Conservation (phyloP, 2,797 vertebrate genomes). For the Falco rusticolus region DNA sequence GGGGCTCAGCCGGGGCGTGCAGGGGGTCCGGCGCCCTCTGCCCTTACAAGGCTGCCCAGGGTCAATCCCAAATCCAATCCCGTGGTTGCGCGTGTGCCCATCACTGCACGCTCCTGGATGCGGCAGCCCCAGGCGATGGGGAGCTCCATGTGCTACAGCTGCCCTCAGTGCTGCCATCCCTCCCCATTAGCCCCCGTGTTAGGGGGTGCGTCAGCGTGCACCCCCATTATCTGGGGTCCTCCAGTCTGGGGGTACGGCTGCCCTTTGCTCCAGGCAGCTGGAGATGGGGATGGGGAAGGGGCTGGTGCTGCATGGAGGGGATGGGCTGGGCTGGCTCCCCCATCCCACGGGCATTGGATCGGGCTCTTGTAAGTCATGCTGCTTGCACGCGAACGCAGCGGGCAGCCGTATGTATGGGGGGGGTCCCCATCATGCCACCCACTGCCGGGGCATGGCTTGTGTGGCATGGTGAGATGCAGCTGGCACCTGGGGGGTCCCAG, state of each 20-base stretch:
- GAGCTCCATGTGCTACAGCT: background rate
- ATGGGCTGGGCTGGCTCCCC: background rate
- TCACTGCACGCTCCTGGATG: background rate
- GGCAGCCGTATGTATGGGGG: background rate
- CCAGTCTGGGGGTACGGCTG: rapidly evolving
- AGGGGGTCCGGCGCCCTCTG: background rate
- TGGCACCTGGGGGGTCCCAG: background rate
- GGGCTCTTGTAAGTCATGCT: background rate
- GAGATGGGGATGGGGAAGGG: background rate
- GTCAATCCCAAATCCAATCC: background rate
- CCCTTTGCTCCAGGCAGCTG: background rate
- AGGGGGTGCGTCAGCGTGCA: background rate
- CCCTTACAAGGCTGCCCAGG: constrained; percentile 60
- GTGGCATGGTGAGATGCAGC: background rate
- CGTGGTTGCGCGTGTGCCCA: background rate
- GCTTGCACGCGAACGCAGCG: background rate
- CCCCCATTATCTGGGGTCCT: background rate
- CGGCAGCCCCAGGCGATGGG: background rate
- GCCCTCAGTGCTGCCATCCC: background rate
- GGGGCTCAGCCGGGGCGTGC: background rate
- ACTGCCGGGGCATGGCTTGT: background rate
- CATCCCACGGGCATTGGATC: rapidly evolving
- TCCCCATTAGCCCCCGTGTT: background rate
- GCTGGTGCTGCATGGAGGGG: background rate
- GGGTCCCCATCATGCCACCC: background rate